Percentiles rank a stretch among this genome's conserved stretches.
These are phyloP conservation scores for Platysternon megacephalum DNA, from an alignment of 2,113 vertebrate species.

Conservation along the genomic window DNA sequence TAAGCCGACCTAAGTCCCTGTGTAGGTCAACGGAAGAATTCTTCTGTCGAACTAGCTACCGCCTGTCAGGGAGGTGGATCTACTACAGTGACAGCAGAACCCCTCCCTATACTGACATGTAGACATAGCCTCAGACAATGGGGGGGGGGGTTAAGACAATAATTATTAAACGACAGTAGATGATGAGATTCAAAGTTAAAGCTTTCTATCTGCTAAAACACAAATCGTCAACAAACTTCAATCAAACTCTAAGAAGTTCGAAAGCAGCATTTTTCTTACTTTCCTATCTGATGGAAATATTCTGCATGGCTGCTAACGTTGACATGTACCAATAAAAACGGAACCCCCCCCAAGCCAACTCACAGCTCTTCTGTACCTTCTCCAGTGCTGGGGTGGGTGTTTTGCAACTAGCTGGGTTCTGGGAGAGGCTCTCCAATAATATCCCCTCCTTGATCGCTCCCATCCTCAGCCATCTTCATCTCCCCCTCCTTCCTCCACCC, in stretches of 20 bases:
- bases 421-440: background rate
- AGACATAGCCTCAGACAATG: background rate
- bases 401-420: no score
- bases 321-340: background rate
- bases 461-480: background rate
- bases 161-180: background rate
- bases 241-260: background rate
- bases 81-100: background rate
- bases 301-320: background rate
- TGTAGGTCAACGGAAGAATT: background rate
- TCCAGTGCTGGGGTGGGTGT: no score
- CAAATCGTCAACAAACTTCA: background rate
- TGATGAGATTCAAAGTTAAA: background rate
- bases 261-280: background rate
- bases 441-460: background rate
- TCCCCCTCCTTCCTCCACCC: background rate
- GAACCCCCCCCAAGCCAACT: background rate
- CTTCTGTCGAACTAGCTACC: background rate
- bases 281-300: background rate
- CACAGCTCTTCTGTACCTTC: background rate
- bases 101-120: background rate
- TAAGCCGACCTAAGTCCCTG: background rate
- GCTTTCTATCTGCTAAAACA: background rate
- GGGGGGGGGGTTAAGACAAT: background rate
- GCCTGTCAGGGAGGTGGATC: background rate